These are phyloP conservation scores for Theonella swinhoei DNA, from an alignment of 37 sponge, comb jelly and placozoan species.

Conservation along the genomic window DNA sequence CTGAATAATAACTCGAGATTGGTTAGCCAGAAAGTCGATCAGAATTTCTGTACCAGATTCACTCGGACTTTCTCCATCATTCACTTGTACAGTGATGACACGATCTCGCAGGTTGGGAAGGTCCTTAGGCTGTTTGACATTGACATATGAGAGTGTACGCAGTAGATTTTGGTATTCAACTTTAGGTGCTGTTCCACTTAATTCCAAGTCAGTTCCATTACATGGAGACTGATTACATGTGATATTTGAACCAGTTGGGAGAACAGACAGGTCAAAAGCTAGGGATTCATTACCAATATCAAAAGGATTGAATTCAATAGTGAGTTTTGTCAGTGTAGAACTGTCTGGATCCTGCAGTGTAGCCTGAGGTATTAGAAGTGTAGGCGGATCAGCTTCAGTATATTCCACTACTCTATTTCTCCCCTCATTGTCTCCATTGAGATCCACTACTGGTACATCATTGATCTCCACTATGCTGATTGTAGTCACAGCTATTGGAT, in stretches of 20 bases:
- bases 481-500: conserved; percentile 19
- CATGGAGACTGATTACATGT: conserved; percentile 49
- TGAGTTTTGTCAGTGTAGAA: conserved; percentile 4
- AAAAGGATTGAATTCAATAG: conserved; percentile 43
- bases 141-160: conserved; percentile 53
- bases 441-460: conserved; percentile 59
- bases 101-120: conserved; percentile 69
- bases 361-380: conserved; percentile 3
- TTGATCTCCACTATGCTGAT: conserved; percentile 42
- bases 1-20: conserved; percentile 58
- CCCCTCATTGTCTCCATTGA: conserved; percentile 37
- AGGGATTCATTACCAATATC: conserved; percentile 62
- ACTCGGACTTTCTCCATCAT: conserved; percentile 29
- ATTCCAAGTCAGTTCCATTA: conserved; percentile 19
- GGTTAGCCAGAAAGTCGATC: conserved; percentile 53
- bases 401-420: conserved; percentile 17
- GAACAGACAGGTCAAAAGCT: conserved; percentile 24
- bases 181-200: conserved; percentile 39
- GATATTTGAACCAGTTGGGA: not conserved
- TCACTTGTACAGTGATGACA: conserved; percentile 38
- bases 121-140: conserved; percentile 28
- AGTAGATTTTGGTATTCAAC: conserved; percentile 47
- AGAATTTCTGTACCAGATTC: conserved; percentile 17
- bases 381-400: conserved; percentile 41
- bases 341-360: conserved; percentile 62